phyloP scores from a whole-genome alignment of 2,888 invertebrate species.

The Leptopterna dolabrata region DNA sequence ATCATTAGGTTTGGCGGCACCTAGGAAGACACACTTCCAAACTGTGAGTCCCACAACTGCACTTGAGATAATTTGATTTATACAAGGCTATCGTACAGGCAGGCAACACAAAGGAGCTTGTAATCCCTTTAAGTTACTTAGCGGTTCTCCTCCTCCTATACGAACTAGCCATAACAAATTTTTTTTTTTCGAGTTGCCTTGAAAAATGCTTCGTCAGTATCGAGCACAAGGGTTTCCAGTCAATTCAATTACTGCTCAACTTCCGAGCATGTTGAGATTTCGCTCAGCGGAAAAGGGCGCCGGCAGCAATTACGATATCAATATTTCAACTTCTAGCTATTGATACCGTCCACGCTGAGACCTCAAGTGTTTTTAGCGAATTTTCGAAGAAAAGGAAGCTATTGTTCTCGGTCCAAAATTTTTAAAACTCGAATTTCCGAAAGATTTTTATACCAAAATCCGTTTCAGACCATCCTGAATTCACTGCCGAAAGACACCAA shows the following conservation, averaged over 20 bases:
- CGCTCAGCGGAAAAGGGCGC: neutral
- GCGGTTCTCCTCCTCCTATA: neutral
- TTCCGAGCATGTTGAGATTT: neutral
- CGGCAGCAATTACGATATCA: neutral
- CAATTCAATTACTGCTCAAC: conserved; percentile 12
- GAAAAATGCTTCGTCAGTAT: neutral
- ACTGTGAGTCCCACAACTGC: too few species aligned
- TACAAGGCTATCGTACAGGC: neutral
- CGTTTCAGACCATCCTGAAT: too few species aligned
- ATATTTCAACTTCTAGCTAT: neutral
- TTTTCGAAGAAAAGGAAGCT: too few species aligned
- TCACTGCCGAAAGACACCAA: too few species aligned
- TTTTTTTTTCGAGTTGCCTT: neutral
- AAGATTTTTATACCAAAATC: too few species aligned
- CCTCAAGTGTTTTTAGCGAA: too few species aligned
- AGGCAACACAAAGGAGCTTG: neutral
- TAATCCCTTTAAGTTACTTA: conserved; percentile 12
- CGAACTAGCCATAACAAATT: neutral
- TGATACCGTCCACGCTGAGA: too few species aligned
- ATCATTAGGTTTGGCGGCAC: too few species aligned
- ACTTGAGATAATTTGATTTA: too few species aligned
- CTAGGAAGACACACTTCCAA: too few species aligned
- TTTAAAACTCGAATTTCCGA: too few species aligned
- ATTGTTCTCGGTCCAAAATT: too few species aligned
- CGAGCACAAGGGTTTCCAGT: neutral